phyloP scores from a whole-genome alignment of 1,140 invertebrate species.

The Psix sp. region DNA sequence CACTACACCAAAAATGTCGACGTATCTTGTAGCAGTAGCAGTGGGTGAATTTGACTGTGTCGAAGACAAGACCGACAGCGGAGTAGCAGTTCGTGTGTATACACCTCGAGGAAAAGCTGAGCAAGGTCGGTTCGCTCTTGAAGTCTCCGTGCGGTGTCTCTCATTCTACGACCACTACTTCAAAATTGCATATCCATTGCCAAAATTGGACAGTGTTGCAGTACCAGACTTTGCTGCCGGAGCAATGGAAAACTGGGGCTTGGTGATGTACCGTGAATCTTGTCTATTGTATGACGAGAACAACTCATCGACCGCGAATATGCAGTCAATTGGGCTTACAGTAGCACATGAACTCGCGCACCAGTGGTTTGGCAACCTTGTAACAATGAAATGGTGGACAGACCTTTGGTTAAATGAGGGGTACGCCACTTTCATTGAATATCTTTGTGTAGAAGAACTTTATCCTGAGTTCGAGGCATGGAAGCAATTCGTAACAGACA shows the following conservation, averaged over 20 bases:
- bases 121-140: slow-evolving; percentile 93
- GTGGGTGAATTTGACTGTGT: slow-evolving; percentile 97
- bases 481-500: slow-evolving; percentile 93
- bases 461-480: slow-evolving; percentile 96
- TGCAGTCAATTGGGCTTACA: slow-evolving; percentile 92
- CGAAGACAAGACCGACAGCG: slow-evolving; percentile 88
- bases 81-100: slow-evolving; percentile 92
- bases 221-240: slow-evolving; percentile 94
- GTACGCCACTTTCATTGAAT: slow-evolving; percentile 94
- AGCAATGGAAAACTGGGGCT: slow-evolving; percentile 98
- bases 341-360: slow-evolving; percentile 93
- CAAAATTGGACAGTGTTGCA: slow-evolving; percentile 96
- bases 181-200: slow-evolving; percentile 94
- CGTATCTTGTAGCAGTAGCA: slow-evolving; percentile 94
- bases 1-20: slow-evolving; percentile 96
- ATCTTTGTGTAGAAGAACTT: slow-evolving; percentile 89
- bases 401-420: slow-evolving; percentile 94
- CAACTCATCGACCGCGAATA: slow-evolving; percentile 88
- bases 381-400: slow-evolving; percentile 87
- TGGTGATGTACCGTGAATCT: slow-evolving; percentile 89
- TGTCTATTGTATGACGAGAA: slow-evolving; percentile 89
- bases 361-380: slow-evolving; percentile 93
- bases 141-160: slow-evolving; percentile 90
- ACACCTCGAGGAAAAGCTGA: slow-evolving; percentile 94
- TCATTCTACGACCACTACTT: slow-evolving; percentile 97